These are phyloP conservation scores for Thalassoma bifasciatum DNA, from an alignment of 2,113 vertebrate species.

Conservation along the genomic window DNA sequence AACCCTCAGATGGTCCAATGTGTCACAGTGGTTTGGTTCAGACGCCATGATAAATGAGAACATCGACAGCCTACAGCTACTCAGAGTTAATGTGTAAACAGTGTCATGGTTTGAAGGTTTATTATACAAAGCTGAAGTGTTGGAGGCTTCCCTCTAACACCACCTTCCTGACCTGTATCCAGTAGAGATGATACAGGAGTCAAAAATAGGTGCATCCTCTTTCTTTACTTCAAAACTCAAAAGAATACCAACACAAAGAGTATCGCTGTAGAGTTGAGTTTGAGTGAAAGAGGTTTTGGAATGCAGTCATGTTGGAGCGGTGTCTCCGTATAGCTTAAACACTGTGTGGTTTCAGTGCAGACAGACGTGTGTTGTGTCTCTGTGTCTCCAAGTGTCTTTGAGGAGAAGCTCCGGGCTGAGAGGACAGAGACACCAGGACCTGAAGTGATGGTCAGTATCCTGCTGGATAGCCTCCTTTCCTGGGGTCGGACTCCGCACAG, in stretches of 20 bases:
- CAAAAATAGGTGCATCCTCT: slow-evolving; percentile 56
- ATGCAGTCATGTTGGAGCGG: slow-evolving; percentile 18
- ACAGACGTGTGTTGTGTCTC: slow-evolving; percentile 19
- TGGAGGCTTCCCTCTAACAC: slow-evolving; percentile 8
- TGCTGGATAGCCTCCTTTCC: slow-evolving; percentile 83
- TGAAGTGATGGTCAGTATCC: slow-evolving; percentile 79
- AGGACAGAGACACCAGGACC: too few species aligned
- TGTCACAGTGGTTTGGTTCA: slow-evolving; percentile 31
- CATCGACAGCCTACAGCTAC: slow-evolving; percentile 46
- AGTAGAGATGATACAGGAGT: slow-evolving; percentile 51
- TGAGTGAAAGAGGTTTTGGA: slow-evolving; percentile 12
- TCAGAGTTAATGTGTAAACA: slow-evolving; percentile 16
- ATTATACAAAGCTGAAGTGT: slow-evolving; percentile 21
- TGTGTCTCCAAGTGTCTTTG: slow-evolving; percentile 57
- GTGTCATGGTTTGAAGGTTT: slow-evolving; percentile 6
- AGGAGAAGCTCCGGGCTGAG: slow-evolving; percentile 25
- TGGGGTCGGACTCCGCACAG: slow-evolving; percentile 73
- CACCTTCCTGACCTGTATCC: slow-evolving; percentile 20
- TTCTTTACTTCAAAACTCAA: slow-evolving; percentile 64
- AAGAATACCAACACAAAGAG: slow-evolving; percentile 49
- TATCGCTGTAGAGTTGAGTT: slow-evolving; percentile 26
- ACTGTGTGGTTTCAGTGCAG: slow-evolving; percentile 36
- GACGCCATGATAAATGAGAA: slow-evolving; percentile 43
- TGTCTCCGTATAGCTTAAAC: slow-evolving; percentile 52
- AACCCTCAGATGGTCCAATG: slow-evolving; percentile 13